Base-by-base conservation (phyloP, 2,888 invertebrate species). In the Rhingia campestris region DNA sequence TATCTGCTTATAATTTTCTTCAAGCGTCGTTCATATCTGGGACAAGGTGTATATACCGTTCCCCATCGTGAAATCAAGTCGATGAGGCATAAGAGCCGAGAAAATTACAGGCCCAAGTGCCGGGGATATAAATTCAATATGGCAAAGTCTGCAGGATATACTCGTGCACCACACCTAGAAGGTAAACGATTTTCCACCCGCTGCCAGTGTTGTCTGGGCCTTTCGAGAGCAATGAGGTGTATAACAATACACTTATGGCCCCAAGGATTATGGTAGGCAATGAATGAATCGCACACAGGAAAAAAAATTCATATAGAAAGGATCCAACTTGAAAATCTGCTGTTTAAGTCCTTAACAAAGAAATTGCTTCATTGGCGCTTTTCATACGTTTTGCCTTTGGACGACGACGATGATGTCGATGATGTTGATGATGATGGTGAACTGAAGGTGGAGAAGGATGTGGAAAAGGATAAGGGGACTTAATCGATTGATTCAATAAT, bases 311-410 rank as follows among this genome's bases (percentile, higher is more conserved):
- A 84, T 84, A 80, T 80, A 80, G 69, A 84, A 84, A 84, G 84
- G 80, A 80, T 84, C 84, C 84, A 84, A 84, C 84, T 84, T 84
- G 80, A 84, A 84, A 84, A 84, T 84, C 74, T 84, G 70, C 84
- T 74, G 80, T 80, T 84, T 84, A 84, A 84, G 84, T 84, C 84
- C 84, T 80, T 80, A 74, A 84, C 84, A 84, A 84, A 84, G 84
- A 82, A 86, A 86, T 86, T 86, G 86, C 86, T 86, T 86, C 82
- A 86, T 86, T 82, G 86, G 77, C 86, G 82, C 82, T 86, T 86
- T 82, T 86, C 74, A 82, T 84, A 84, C 64, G 84, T 75, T 80
- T 80, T 70, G 69, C 80, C 74, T 51, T 75, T 84, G 39, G 69
- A 64, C 14, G 64, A 45, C 10, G 59, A 22, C 14, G 66, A 53